Conservation (phyloP, 2,888 invertebrate genomes). For the Latrodectus hesperus region DNA sequence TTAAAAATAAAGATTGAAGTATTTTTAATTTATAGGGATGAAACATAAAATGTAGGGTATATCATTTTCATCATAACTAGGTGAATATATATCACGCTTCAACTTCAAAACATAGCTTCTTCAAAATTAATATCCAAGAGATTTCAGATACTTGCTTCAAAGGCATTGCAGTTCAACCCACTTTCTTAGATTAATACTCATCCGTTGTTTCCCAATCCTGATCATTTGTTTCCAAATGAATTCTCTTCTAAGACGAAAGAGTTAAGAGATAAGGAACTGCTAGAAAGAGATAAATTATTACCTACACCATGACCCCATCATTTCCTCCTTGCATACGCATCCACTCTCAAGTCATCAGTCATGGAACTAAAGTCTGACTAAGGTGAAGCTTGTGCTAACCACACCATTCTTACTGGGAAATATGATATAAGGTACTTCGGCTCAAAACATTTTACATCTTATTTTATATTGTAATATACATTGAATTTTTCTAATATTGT, state of each 20-base stretch:
- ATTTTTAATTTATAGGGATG: no score
- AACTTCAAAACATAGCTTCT: no score
- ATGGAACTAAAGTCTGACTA: not conserved
- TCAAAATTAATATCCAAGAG: no score
- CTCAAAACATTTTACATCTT: not conserved
- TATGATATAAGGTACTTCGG: not conserved
- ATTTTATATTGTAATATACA: no score
- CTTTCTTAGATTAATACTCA: no score
- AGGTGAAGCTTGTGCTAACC: not conserved
- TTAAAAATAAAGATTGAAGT: no score
- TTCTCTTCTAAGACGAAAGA: not conserved
- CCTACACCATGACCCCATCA: not conserved
- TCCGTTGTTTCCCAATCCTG: not conserved
- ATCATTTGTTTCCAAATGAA: slow-evolving; percentile 1
- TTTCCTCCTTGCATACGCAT: not conserved
- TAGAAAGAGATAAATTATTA: not conserved
- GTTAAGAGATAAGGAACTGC: not conserved
- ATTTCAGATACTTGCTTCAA: no score
- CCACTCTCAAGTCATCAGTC: not conserved
- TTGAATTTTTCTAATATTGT: no score
- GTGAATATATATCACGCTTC: no score
- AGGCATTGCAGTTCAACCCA: no score
- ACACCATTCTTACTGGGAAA: not conserved
- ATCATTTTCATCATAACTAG: no score
- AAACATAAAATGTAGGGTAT: no score